These are phyloP conservation scores for Macrophya annulata DNA, from an alignment of 2,888 invertebrate genomes.

Conservation along the genomic window DNA sequence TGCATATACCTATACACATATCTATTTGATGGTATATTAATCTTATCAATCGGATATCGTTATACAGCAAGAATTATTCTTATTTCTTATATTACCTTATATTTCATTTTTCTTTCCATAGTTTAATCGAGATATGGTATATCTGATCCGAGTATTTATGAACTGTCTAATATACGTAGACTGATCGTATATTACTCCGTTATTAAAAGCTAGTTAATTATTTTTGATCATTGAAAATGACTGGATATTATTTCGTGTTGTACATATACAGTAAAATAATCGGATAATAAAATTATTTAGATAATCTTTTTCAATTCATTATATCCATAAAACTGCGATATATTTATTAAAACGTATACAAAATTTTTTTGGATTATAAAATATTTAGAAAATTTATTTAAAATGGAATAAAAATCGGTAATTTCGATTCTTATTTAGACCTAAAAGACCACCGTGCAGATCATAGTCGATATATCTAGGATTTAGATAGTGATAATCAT, in stretches of 20 bases:
- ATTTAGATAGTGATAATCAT: not conserved
- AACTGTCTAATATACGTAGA: not conserved
- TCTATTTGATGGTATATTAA: not conserved
- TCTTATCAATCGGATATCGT: slow-evolving; percentile 18
- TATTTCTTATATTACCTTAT: not conserved
- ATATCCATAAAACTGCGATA: not conserved
- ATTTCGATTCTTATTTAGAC: too few relatives aligned
- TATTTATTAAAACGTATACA: not conserved
- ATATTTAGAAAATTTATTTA: too few relatives aligned
- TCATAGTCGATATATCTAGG: not conserved
- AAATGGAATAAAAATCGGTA: too few relatives aligned
- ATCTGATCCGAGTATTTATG: slow-evolving; percentile 35
- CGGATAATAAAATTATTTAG: not conserved
- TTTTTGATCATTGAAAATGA: slow-evolving; percentile 2
- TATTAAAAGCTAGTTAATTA: slow-evolving; percentile 17
- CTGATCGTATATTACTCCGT: not conserved
- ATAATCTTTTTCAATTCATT: not conserved
- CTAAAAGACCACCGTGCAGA: not conserved
- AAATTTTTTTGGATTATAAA: too few relatives aligned
- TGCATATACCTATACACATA: not conserved
- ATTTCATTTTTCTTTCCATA: not conserved
- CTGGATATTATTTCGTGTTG: not conserved
- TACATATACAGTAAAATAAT: not conserved
- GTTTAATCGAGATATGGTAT: not conserved
- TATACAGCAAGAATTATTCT: not conserved